phyloP scores from a whole-genome alignment of 2,113 vertebrate species.

The Chamaea fasciata region DNA sequence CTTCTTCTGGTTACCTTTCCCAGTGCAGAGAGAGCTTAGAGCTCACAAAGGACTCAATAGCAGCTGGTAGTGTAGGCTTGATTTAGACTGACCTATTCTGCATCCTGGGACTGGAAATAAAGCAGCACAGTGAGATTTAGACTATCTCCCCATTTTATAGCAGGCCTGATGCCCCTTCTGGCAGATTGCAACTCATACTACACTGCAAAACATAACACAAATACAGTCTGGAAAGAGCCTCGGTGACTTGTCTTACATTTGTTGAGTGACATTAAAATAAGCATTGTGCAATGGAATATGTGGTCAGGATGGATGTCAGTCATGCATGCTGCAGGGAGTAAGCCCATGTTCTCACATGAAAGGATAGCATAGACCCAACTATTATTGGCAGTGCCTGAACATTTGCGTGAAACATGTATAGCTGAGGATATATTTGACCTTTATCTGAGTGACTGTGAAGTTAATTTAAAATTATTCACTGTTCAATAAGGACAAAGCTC shows the following conservation, averaged over 20 bases:
- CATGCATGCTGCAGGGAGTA: background rate
- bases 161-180: background rate
- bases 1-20: background rate
- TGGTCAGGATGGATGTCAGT: background rate
- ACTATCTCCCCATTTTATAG: background rate
- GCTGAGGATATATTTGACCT: background rate
- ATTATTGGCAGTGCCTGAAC: background rate
- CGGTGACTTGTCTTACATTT: background rate
- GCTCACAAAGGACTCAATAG: background rate
- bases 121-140: background rate
- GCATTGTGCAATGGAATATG: background rate
- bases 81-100: background rate
- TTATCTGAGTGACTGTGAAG: background rate
- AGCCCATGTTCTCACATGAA: background rate
- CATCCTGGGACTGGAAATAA: background rate
- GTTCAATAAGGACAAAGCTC: background rate
- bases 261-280: background rate
- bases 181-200: background rate
- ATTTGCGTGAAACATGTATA: background rate
- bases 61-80: background rate
- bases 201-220: background rate
- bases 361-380: background rate
- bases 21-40: background rate
- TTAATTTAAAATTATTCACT: background rate
- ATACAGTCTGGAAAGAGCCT: rapidly evolving